These are phyloP conservation scores for Dexiosoma caninum DNA, from an alignment of 2,888 invertebrate genomes.

Conservation along the genomic window DNA sequence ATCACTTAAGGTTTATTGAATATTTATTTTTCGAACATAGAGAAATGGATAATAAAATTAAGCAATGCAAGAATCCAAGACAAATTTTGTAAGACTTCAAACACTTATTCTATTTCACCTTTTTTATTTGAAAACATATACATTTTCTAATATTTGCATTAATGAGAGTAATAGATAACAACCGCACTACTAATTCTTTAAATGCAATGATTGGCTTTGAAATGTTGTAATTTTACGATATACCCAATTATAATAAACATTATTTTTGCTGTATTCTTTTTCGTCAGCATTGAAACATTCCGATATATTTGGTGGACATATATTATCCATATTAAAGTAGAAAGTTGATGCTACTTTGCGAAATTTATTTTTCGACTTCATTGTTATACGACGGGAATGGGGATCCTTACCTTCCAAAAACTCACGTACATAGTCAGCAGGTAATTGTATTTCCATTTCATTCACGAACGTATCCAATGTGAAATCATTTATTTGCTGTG, in stretches of 20 bases:
- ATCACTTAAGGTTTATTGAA: no score
- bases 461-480: conserved; percentile 71
- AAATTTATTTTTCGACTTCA: conserved; percentile 72
- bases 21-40: conserved; percentile 3
- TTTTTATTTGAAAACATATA: not conserved
- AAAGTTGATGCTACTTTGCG: conserved; percentile 72
- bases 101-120: not conserved
- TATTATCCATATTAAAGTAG: conserved; percentile 74
- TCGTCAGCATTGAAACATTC: conserved; percentile 71
- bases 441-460: conserved; percentile 73
- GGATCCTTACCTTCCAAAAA: conserved; percentile 74
- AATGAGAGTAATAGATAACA: no score
- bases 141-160: conserved; percentile 10
- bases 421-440: conserved; percentile 71
- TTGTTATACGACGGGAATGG: conserved; percentile 71
- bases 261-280: conserved; percentile 71
- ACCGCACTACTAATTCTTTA: conserved; percentile 23
- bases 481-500: conserved; percentile 66
- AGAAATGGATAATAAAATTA: conserved; percentile 4
- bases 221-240: conserved; percentile 73
- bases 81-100: conserved; percentile 43
- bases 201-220: conserved; percentile 35
- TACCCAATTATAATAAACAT: conserved; percentile 73
- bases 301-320: conserved; percentile 73
- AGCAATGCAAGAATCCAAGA: not conserved